Evolutionary conservation across 2,888 invertebrate genomes (phyloP).

Genomic region (Catocala fraxini): DNA sequence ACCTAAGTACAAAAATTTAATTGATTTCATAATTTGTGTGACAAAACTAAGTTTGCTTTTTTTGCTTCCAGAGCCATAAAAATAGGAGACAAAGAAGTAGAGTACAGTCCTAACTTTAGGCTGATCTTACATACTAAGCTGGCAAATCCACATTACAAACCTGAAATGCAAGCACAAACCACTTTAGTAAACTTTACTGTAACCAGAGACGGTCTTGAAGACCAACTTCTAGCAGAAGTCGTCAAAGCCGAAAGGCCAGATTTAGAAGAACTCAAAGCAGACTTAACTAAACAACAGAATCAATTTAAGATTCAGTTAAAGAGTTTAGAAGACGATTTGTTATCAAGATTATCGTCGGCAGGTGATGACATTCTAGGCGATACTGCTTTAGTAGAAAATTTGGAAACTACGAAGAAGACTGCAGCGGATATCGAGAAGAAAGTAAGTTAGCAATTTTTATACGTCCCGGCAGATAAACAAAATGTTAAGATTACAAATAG

Average conservation of each 20-base stretch:
- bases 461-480: too few species aligned
- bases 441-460: slow-evolving; percentile 70
- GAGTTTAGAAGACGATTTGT: slow-evolving; percentile 96
- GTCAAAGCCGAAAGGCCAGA: slow-evolving; percentile 99
- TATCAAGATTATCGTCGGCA: slow-evolving; percentile 96
- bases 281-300: slow-evolving; percentile 98
- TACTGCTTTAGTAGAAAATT: slow-evolving; percentile 97
- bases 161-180: slow-evolving; percentile 99
- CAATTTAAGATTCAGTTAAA: slow-evolving; percentile 98
- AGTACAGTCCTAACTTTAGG: slow-evolving; percentile 95
- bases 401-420: slow-evolving; percentile 98
- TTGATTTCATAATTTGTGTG: not conserved
- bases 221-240: slow-evolving; percentile 98
- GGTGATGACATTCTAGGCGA: slow-evolving; percentile 98
- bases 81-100: slow-evolving; percentile 98
- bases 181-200: slow-evolving; percentile 99
- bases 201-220: slow-evolving; percentile 97
- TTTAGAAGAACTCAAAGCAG: slow-evolving; percentile 97
- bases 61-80: slow-evolving; percentile 93
- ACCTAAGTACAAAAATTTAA: too few species aligned
- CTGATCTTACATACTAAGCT: slow-evolving; percentile 97
- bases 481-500: too few species aligned
- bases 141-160: slow-evolving; percentile 99
- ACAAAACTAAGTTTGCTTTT: not conserved
- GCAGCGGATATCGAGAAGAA: slow-evolving; percentile 98